A percentile compares a stretch with the other conserved stretches of the same genome.
These are phyloP conservation scores for Aleiodes testaceus DNA, from an alignment of 2,888 invertebrate genomes.

Conservation along the genomic window DNA sequence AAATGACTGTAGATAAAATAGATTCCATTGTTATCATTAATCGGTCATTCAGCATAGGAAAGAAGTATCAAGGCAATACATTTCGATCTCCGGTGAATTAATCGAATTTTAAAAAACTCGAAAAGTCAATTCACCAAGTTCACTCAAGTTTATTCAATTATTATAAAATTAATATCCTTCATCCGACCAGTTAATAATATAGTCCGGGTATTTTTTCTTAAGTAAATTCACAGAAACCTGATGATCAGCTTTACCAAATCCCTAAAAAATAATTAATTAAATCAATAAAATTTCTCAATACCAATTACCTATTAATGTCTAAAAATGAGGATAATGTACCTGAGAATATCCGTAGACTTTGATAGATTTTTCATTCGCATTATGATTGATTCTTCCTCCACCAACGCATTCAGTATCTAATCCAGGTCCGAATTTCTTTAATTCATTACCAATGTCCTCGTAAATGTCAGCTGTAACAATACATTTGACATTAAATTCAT, in stretches of 20 bases:
- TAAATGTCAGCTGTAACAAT: slow-evolving; percentile 84
- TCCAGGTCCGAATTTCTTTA: slow-evolving; percentile 72
- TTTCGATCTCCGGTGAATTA: too few relatives aligned
- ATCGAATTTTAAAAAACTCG: too few relatives aligned
- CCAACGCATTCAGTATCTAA: slow-evolving; percentile 89
- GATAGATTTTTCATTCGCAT: slow-evolving; percentile 83
- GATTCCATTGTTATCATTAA: not conserved
- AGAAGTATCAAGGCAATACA: too few relatives aligned
- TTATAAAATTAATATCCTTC: slow-evolving; percentile 79
- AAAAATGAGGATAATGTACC: slow-evolving; percentile 69
- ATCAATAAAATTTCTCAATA: slow-evolving; percentile 22
- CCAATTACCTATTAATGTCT: slow-evolving; percentile 13
- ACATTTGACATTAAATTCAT: too few relatives aligned
- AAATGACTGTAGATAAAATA: not conserved
- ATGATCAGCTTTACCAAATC: slow-evolving; percentile 94
- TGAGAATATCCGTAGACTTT: slow-evolving; percentile 95
- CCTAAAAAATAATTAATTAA: slow-evolving; percentile 74
- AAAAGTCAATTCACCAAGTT: slow-evolving; percentile 14
- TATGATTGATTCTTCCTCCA: slow-evolving; percentile 93
- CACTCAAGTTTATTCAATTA: not conserved
- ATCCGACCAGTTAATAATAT: slow-evolving; percentile 86
- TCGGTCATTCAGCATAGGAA: too few relatives aligned
- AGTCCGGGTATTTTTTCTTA: slow-evolving; percentile 82
- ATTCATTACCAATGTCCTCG: slow-evolving; percentile 75
- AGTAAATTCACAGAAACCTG: slow-evolving; percentile 83